Percentiles rank a stretch among this genome's conserved stretches.
These are phyloP conservation scores for Julus scandinavius DNA, from an alignment of 2,888 invertebrate species.

Conservation along the genomic window DNA sequence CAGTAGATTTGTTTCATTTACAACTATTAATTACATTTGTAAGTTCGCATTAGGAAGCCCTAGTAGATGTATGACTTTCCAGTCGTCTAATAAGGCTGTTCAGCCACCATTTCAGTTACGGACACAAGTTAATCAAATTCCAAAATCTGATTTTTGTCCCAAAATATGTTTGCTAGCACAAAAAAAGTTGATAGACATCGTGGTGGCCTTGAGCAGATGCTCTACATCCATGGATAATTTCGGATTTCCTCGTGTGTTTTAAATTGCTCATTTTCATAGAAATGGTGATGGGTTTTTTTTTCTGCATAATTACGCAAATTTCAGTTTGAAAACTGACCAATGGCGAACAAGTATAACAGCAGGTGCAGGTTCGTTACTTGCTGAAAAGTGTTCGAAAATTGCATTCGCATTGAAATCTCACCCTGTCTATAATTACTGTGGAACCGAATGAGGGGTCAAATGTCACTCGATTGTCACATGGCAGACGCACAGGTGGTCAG, in stretches of 20 bases:
- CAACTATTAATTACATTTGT: no score
- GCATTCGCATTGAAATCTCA: not conserved
- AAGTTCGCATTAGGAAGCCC: no score
- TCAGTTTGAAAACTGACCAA: not conserved
- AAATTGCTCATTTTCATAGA: no score
- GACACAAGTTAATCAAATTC: no score
- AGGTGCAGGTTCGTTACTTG: not conserved
- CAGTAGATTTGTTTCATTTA: no score
- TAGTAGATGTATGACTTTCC: no score
- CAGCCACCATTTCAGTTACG: no score
- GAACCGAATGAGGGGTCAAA: not conserved
- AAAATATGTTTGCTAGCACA: not conserved
- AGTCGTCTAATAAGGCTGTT: no score
- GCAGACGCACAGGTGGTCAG: constrained; percentile 27
- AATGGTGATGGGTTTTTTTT: not conserved
- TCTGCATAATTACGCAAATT: constrained; percentile 1
- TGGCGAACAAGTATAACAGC: not conserved
- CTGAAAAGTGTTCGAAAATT: not conserved
- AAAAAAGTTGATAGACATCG: not conserved
- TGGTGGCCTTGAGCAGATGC: not conserved
- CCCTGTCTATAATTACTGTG: not conserved
- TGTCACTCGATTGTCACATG: constrained; percentile 12
- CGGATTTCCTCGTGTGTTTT: not conserved
- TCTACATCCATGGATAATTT: constrained; percentile 7
- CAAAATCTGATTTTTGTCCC: not conserved